A percentile compares a stretch with the other conserved stretches of the same genome.
These are phyloP conservation scores for Leptocoma aspasia DNA, from an alignment of 2,113 vertebrate species.

Conservation along the genomic window DNA sequence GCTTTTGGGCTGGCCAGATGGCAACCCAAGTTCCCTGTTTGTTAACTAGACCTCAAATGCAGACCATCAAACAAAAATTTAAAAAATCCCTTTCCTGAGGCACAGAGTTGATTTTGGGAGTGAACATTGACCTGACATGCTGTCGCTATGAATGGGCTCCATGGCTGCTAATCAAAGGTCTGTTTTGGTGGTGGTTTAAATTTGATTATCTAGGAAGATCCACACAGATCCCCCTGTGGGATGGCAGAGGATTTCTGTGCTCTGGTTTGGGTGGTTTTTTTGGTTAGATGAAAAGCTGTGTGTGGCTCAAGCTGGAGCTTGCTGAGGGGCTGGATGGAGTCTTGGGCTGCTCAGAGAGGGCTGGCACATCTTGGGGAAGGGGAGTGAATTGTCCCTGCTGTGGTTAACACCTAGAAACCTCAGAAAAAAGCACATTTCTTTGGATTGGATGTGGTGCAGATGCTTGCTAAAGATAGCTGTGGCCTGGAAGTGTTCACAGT, in stretches of 20 bases:
- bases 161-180: constrained; percentile 14
- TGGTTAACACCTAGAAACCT: background rate
- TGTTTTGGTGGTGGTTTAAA: constrained; percentile 28
- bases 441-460: background rate
- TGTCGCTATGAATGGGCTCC: constrained; percentile 22
- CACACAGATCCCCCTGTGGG: background rate
- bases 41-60: constrained; percentile 49
- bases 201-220: constrained; percentile 22
- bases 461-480: background rate
- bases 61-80: constrained; percentile 8
- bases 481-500: constrained; percentile 15
- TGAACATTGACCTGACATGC: constrained; percentile 64
- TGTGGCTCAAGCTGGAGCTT: background rate
- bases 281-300: background rate
- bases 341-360: background rate
- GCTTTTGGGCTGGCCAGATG: background rate
- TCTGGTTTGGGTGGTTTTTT: background rate
- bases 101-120: constrained; percentile 50
- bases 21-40: constrained; percentile 26
- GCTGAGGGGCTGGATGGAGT: background rate
- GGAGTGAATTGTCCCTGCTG: background rate
- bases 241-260: background rate
- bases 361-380: background rate
- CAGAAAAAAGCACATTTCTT: background rate
- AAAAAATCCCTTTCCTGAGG: background rate